Evolutionary conservation across 1,140 invertebrate species (phyloP).

Genomic region (Carposina sasakii): DNA sequence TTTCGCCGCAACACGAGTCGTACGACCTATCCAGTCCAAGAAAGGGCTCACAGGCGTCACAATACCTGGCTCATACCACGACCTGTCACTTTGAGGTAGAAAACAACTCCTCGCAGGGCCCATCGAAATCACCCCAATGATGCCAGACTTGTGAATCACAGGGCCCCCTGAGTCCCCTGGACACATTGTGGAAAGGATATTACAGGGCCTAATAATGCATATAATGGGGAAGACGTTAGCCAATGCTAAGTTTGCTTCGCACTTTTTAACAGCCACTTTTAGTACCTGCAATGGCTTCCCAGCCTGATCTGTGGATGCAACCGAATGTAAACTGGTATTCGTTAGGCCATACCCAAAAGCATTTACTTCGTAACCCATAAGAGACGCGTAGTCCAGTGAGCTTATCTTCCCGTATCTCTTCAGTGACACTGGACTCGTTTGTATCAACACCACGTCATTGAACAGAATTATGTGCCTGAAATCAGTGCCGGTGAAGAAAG

Average conservation of each 20-base stretch:
- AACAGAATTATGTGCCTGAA: no score
- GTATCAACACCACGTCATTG: slow-evolving; percentile 1
- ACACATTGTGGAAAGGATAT: slow-evolving; percentile 4
- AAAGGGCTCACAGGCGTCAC: slow-evolving; percentile 13
- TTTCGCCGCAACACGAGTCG: no score
- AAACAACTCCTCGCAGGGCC: no score
- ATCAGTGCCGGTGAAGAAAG: no score
- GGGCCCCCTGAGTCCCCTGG: slow-evolving; percentile 16
- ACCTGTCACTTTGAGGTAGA: no score
- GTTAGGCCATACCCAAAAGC: not conserved
- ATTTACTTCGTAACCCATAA: slow-evolving; percentile 5
- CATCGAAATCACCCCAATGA: slow-evolving; percentile 10
- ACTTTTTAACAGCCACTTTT: not conserved
- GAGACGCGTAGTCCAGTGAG: not conserved
- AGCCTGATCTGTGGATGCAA: not conserved
- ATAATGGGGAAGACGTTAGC: no score
- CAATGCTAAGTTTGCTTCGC: not conserved
- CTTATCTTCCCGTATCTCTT: not conserved
- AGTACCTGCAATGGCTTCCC: not conserved
- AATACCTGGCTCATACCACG: no score
- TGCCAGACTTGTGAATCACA: slow-evolving; percentile 6
- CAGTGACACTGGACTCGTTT: not conserved
- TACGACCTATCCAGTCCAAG: slow-evolving; percentile 15
- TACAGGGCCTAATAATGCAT: no score
- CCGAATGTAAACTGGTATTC: not conserved